Percentiles rank a stretch among this genome's conserved stretches.
Evolutionary conservation across 1,140 invertebrate species (phyloP).

Genomic region (Venturia canescens): DNA sequence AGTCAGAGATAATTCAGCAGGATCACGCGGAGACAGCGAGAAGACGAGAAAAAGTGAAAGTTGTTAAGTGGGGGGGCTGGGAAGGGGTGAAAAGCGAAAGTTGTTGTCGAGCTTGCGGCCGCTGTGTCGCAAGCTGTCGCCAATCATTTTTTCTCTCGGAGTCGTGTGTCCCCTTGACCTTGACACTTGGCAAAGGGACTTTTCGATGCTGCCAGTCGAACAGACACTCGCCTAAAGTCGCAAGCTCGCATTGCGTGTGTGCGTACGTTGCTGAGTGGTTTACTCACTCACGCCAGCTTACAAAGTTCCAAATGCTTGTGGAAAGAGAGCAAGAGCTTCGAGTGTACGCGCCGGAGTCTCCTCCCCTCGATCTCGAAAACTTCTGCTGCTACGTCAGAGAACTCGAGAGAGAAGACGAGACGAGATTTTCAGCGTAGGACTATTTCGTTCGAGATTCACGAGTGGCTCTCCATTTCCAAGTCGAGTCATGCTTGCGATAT

Average conservation of each 20-base stretch:
- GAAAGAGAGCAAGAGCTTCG: neutral
- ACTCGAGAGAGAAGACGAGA: neutral
- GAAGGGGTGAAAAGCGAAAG: too few relatives aligned
- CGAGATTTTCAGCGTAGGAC: neutral
- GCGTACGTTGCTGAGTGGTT: neutral
- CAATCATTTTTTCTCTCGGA: too few relatives aligned
- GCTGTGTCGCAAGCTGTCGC: too few relatives aligned
- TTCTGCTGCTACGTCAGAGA: conserved; percentile 1
- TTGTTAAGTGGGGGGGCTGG: too few relatives aligned
- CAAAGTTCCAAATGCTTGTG: neutral
- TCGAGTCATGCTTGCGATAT: neutral
- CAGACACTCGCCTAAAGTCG: too few relatives aligned
- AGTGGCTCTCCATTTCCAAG: neutral
- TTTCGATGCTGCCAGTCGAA: too few relatives aligned
- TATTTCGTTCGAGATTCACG: neutral
- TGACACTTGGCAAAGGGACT: too few relatives aligned
- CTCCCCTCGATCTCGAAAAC: neutral
- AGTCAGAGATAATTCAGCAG: too few relatives aligned
- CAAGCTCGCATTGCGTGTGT: neutral
- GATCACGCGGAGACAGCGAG: too few relatives aligned
- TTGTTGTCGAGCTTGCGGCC: too few relatives aligned
- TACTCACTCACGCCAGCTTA: neutral
- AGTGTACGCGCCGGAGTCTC: neutral
- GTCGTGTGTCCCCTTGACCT: too few relatives aligned
- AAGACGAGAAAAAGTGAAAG: too few relatives aligned